phyloP scores from a whole-genome alignment of 2,113 vertebrate species.

The Formicarius rufipectus region DNA sequence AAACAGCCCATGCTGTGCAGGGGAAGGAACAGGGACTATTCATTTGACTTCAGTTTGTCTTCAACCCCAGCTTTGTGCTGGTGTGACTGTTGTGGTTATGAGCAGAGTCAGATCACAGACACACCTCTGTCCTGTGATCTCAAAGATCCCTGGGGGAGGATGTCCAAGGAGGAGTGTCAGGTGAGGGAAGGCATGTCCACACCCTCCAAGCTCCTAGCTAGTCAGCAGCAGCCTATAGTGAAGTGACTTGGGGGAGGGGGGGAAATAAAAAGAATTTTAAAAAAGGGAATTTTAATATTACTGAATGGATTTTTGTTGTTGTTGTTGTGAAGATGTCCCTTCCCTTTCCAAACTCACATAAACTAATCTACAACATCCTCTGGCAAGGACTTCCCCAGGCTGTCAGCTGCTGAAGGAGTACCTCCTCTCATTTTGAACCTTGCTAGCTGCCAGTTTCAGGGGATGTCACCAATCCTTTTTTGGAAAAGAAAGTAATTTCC shows the following conservation, averaged over 20 bases:
- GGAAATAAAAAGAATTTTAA: rapidly evolving
- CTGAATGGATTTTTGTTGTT: background rate
- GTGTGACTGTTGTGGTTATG: background rate
- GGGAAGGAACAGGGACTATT: background rate
- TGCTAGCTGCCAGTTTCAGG: background rate
- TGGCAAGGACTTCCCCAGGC: background rate
- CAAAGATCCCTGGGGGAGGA: background rate
- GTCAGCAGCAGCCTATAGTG: background rate
- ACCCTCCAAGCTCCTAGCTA: background rate
- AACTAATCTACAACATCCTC: background rate
- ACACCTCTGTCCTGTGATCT: background rate
- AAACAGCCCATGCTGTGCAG: background rate
- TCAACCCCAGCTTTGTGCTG: background rate
- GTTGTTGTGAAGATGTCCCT: background rate
- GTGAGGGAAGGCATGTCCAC: background rate
- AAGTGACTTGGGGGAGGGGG: too few species aligned
- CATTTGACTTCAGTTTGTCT: background rate
- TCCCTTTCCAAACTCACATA: background rate
- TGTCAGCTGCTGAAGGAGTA: background rate
- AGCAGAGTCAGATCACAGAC: background rate
- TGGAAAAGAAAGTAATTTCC: background rate
- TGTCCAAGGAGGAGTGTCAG: background rate
- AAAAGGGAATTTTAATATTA: background rate
- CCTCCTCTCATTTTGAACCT: background rate
- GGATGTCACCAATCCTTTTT: background rate